phyloP scores from a whole-genome alignment of 1,140 invertebrate species.

The Oryzaephilus surinamensis region DNA sequence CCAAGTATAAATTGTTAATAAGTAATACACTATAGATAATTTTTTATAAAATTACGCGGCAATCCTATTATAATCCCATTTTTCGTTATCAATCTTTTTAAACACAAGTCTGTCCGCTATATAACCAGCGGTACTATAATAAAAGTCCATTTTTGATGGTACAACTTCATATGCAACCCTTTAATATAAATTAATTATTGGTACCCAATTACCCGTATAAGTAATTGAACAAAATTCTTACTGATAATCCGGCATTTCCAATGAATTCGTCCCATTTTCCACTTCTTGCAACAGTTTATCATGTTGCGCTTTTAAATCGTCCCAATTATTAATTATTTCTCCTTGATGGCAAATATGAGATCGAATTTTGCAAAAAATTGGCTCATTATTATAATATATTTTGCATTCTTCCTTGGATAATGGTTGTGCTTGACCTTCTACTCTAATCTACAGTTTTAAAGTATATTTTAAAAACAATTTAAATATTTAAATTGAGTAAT shows the following conservation, averaged over 20 bases:
- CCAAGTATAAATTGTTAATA: too few relatives aligned
- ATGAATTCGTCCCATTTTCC: conserved; percentile 5
- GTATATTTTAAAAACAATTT: conserved; percentile 6
- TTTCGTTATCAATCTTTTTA: conserved; percentile 7
- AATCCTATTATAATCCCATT: conserved; percentile 23
- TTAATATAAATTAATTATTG: conserved; percentile 17
- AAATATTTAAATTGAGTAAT: too few relatives aligned
- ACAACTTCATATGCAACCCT: conserved; percentile 35
- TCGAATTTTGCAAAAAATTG: conserved; percentile 13
- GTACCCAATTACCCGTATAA: conserved; percentile 3
- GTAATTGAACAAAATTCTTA: conserved; percentile 6
- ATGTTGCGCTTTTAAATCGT: conserved; percentile 16
- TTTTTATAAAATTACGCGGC: conserved; percentile 18
- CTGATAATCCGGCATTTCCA: conserved; percentile 15
- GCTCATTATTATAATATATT: conserved; percentile 12
- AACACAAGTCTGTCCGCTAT: conserved; percentile 34
- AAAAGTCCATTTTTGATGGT: conserved; percentile 36
- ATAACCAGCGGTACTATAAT: conserved; percentile 23
- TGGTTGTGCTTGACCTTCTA: conserved; percentile 13
- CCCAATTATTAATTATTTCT: conserved; percentile 13
- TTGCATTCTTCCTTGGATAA: conserved; percentile 5
- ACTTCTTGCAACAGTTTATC: conserved; percentile 16
- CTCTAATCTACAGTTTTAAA: conserved; percentile 11
- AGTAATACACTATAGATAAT: too few relatives aligned
- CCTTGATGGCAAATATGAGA: conserved; percentile 14